Percentiles rank a stretch among this genome's conserved stretches.
Conservation (phyloP, 2,797 vertebrate genomes). For the Rhabdophis nuchalis region DNA sequence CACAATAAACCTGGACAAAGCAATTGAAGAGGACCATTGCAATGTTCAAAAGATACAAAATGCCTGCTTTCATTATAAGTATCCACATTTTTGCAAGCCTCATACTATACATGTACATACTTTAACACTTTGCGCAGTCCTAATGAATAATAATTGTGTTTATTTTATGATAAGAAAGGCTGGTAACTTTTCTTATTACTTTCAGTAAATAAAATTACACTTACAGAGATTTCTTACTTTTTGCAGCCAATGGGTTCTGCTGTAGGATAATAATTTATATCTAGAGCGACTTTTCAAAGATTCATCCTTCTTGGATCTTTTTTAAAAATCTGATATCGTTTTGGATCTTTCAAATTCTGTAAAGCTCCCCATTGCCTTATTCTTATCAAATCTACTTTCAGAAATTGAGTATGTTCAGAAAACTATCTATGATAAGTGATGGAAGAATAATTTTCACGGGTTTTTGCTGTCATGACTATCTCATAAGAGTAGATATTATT, state of each 20-base stretch:
- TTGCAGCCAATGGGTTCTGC: background rate
- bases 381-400: background rate
- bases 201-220: background rate
- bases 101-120: background rate
- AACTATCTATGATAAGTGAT: no score
- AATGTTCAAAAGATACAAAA: background rate
- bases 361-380: background rate
- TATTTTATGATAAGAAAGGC: background rate
- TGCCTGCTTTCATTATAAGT: background rate
- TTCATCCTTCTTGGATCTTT: background rate
- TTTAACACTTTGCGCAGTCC: background rate
- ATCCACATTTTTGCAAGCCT: background rate
- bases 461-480: slow-evolving; percentile 32
- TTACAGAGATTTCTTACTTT: background rate
- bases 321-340: background rate
- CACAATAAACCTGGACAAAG: background rate
- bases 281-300: background rate
- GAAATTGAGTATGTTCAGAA: background rate
- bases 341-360: background rate
- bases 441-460: background rate
- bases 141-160: background rate
- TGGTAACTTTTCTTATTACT: background rate
- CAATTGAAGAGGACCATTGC: background rate
- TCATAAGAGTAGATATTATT: background rate
- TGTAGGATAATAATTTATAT: background rate